Evolutionary conservation across 2,888 invertebrate species (phyloP).

Genomic region (Eustalomyia histrio): DNA sequence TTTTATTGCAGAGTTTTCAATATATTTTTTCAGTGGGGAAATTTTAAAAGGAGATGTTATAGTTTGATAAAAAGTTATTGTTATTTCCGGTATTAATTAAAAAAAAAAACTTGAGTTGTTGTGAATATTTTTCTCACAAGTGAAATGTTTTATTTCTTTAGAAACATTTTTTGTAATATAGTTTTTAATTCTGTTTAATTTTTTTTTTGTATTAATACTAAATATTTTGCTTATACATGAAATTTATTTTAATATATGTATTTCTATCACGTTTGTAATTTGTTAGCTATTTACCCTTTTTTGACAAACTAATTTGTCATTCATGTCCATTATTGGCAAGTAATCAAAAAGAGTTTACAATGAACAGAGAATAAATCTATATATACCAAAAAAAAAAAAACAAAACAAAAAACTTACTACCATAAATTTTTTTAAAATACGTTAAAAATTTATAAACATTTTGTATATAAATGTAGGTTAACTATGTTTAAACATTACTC

Average conservation of each 20-base stretch:
- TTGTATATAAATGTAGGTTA: too few relatives aligned
- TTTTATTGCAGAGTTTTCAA: too few relatives aligned
- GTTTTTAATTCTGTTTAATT: not conserved
- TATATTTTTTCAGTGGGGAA: not conserved
- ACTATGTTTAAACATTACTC: too few relatives aligned
- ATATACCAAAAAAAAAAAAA: not conserved
- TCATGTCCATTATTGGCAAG: constrained; percentile 61
- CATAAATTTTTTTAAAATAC: not conserved
- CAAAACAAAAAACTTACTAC: too few relatives aligned
- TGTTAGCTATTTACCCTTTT: constrained; percentile 54
- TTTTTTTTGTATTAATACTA: not conserved
- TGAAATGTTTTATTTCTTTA: not conserved
- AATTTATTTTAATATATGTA: constrained; percentile 29
- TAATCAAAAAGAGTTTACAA: constrained; percentile 62
- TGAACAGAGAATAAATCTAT: constrained; percentile 31
- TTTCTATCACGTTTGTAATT: constrained; percentile 51
- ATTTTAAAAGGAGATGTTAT: constrained; percentile 49
- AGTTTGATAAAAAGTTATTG: constrained; percentile 55
- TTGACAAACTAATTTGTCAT: constrained; percentile 60
- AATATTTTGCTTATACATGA: constrained; percentile 2
- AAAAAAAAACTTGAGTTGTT: constrained; percentile 22
- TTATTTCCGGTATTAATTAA: constrained; percentile 62
- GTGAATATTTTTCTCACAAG: not conserved
- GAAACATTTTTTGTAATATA: not conserved
- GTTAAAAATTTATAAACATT: too few relatives aligned